Base-by-base conservation (phyloP, 2,888 invertebrate species). In the Euphydryas editha region DNA sequence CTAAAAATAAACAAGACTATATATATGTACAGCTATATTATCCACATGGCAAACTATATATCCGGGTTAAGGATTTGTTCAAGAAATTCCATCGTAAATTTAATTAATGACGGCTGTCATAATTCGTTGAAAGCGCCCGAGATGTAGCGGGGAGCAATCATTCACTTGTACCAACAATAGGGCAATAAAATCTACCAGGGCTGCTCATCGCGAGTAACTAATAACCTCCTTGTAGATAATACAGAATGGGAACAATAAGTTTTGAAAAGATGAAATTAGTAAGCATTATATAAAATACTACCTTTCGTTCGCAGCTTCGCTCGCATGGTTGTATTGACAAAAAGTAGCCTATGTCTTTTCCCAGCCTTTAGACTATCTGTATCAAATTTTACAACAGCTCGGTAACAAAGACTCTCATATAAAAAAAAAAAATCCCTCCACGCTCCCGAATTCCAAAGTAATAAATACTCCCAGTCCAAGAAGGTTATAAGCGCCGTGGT, bases 101-200 rank as follows among this genome's bases (percentile, higher is more conserved):
- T 81, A 83, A 86, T 86, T 86, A 86, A 86, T 86, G 83, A 75
- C 80, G 76, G 77, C 82, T 85, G 85, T 85, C 85, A 83, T 80
- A 80, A 78, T 83, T 65, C 51, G 78, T 79, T 79, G 79, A 77
- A 49, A 63, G 42, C 63, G 57, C 57, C n/a, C 44, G 24, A 44
- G 42, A 57, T 21, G 49, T 49, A 30, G 49, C 57, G 75, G 76
- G 75, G 75, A 71, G 80, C 79, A 81, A 87, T 86, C 84, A 83
- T 77, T 86, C 82, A 81, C 82, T 79, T 74, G 74, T 68, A 73
- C 74, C 78, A 80, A 86, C 86, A 87, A 86, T 83, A 76, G 80
- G 57, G 81, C 81, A 84, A 86, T 86, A 85, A 86, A 86, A 86
- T 84, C 81, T 84, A 83, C 82, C 49, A 60, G 65, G 63, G 67